Evolutionary conservation across 1,140 invertebrate genomes (phyloP), one percentile per base, ranked within the genome.

Genomic region (Globodera rostochiensis): DNA sequence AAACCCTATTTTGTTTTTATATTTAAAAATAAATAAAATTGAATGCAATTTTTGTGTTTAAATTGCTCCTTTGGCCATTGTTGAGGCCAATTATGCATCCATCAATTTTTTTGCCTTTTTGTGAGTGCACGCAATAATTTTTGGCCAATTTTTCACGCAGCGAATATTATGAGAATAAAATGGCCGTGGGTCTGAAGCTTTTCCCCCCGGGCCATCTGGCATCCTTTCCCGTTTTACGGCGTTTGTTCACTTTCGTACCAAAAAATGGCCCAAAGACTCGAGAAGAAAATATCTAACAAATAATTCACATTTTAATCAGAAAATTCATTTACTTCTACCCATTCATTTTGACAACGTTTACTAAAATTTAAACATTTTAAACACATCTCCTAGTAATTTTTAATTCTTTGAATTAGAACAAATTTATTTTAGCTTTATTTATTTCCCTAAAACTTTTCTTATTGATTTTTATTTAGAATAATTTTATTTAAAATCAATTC

Each of bases 21-120:
- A 66, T 15, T 25, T 21, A 11, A 46, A 36, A 13, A 11, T 71
- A 47, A 47, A 11, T 71, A 11, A 71, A 25, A 25, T 71, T 64
- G 19, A 4, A 19, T 64, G 57, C 57, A 6, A 19, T 64, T 64
- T 15, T 15, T 19, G 5, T 64, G 13, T 19, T 6, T 6, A 64
- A 64, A 64, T 13, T 64, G 11, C 19, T 64, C 19, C 15, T 64
- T 64, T 6, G 57, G 13, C 6, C 57, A 19, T 64, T 19, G 57
- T 64, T 64, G 13, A 13, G 57, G 13, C 13, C 57, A 71, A 71
- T 71, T 71, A 71, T 45, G 36, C 25, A 47, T 71, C 36, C 25
- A 71, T 71, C 36, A 71, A 71, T 71, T 45, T 36, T 71, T 36
- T 15, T 71, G 69, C 19, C 9, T 47, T 71, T 71, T 71, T 45